phyloP scores from a whole-genome alignment of 1,140 invertebrate species.

The Trissolcus basalis region DNA sequence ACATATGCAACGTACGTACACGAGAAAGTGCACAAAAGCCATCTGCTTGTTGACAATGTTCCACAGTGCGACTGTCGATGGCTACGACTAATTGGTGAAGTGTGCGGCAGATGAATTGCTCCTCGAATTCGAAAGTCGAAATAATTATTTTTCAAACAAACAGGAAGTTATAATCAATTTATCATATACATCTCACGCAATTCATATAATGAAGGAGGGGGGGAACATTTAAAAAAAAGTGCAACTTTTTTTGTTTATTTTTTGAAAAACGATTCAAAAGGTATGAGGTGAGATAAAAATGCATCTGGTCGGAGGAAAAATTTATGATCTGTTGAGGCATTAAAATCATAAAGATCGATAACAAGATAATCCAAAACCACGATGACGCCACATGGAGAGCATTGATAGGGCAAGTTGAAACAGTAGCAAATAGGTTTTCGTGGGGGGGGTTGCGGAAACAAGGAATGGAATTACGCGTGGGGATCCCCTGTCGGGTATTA shows the following conservation, averaged over 20 bases:
- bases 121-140: constrained; percentile 41
- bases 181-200: constrained; percentile 7
- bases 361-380: constrained; percentile 11
- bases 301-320: no score
- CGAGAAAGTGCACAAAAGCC: constrained; percentile 43
- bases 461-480: constrained; percentile 32
- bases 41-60: constrained; percentile 53
- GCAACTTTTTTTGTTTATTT: no score
- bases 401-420: constrained; percentile 45
- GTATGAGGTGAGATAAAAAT: no score
- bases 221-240: no score
- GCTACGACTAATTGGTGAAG: constrained; percentile 64
- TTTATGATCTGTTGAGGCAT: neutral
- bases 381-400: constrained; percentile 24
- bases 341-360: constrained; percentile 8
- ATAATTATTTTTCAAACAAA: constrained; percentile 36
- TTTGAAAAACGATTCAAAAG: no score
- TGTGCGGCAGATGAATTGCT: constrained; percentile 51
- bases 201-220: no score
- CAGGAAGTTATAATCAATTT: constrained; percentile 25
- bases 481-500: constrained; percentile 48
- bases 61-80: constrained; percentile 35
- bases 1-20: constrained; percentile 32
- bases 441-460: constrained; percentile 33
- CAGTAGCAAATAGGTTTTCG: constrained; percentile 42